Base-by-base conservation (phyloP, 2,113 vertebrate species). In the Stictonetta naevosa region DNA sequence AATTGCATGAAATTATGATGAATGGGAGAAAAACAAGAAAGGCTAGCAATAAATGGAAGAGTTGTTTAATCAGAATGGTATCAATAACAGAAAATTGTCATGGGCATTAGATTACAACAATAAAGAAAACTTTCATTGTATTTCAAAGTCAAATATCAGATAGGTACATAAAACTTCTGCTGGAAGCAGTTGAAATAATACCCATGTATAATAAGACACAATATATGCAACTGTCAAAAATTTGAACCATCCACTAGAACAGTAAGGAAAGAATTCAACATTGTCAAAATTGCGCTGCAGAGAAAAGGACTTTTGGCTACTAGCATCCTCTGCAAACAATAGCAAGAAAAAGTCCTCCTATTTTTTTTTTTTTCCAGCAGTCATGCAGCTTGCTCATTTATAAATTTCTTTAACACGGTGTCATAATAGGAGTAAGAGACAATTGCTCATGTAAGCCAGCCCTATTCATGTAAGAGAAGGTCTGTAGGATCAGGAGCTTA, bases 11-110 rank as follows among this genome's bases (percentile, higher is more conserved):
- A 19, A 38, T 59, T 10, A n/a, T 5, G 81, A 93, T 72, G 87
- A 8, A 50, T 56, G 66, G 90, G 90, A 58, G n/a, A 58, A 96
- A 90, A 88, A 82, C 68, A 31, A 86, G 88, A 82, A 36, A 91
- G 94, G 16, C 67, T 33, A 46, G 93, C 83, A n/a, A 91, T 94
- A 75, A 77, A 87, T 25, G 60, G 78, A 85, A 60, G 42, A 80
- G 80, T 71, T 77, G 80, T 48, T 8, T 23, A 40, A 87, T 64
- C 73, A 64, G 40, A 42, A 58, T 7, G 55, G 34, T 29, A 60
- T 50, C 91, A 89, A 84, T 55, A 5, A 93, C 63, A 64, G 29
- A 33, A 71, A 11, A n/a, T 53, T 29, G 67, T 53, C 69, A 93
- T 78, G 92, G 62, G 78, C 52, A 42, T 88, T 83, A 23, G n/a